Conservation (phyloP, 1,140 invertebrate genomes). For the Lucilia sericata region DNA sequence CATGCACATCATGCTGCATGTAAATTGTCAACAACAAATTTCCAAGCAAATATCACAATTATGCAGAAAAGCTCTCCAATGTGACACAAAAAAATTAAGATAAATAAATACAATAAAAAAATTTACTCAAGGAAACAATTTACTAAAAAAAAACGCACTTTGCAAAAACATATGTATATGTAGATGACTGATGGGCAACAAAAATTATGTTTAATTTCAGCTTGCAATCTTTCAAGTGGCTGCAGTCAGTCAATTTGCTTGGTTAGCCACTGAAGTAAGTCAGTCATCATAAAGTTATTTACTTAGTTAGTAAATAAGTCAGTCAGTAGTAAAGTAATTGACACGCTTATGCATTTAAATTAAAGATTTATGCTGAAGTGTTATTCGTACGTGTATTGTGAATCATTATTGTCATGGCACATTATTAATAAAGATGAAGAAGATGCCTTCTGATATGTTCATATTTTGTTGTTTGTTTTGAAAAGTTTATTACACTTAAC, state of each 20-base stretch:
- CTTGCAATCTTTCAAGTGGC: neutral
- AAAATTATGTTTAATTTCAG: too few relatives aligned
- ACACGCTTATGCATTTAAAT: constrained; percentile 6
- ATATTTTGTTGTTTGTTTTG: too few relatives aligned
- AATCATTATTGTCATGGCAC: neutral
- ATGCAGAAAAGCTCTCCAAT: neutral
- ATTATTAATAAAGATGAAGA: too few relatives aligned
- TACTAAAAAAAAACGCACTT: neutral
- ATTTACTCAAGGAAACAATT: neutral
- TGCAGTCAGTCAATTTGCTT: neutral
- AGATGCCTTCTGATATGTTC: too few relatives aligned
- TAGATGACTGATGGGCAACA: too few relatives aligned
- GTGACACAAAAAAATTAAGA: neutral
- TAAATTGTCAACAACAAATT: neutral
- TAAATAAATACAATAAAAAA: neutral
- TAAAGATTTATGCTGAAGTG: neutral
- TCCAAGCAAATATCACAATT: neutral
- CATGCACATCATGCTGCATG: neutral
- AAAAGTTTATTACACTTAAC: neutral
- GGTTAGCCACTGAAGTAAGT: neutral
- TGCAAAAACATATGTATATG: neutral
- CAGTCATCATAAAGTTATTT: neutral
- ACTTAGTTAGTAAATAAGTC: neutral
- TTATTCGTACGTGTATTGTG: neutral
- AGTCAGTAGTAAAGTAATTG: neutral